Conservation (phyloP, 2,797 vertebrate species). For the Gallinago stenura region DNA sequence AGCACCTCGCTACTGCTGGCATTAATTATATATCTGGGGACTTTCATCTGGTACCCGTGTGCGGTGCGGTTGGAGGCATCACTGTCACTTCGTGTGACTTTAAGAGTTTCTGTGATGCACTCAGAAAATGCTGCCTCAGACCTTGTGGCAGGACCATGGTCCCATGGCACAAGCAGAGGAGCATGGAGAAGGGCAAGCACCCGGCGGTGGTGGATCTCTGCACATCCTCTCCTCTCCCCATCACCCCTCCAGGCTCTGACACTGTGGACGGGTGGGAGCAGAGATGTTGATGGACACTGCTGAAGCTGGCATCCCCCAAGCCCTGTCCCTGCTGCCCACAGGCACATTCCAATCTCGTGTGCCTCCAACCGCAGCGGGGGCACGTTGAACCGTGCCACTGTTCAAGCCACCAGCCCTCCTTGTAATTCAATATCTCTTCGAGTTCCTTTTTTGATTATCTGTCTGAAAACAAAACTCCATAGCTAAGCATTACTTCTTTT, state of each 20-base stretch:
- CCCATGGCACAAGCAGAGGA: rapidly evolving
- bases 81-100: neutral
- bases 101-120: neutral
- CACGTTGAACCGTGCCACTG: rapidly evolving
- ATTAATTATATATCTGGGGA: neutral
- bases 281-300: neutral
- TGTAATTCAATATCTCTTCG: constrained; percentile 21
- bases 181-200: neutral
- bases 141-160: neutral
- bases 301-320: neutral
- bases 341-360: neutral
- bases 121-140: neutral
- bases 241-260: neutral
- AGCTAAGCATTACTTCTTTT: constrained; percentile 62
- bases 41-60: neutral
- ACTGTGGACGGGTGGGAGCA: neutral
- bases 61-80: rapidly evolving
- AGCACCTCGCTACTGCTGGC: neutral
- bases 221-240: neutral
- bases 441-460: constrained; percentile 63
- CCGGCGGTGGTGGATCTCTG: rapidly evolving
- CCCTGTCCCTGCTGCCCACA: neutral
- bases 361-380: neutral
- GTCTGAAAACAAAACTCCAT: constrained; percentile 55
- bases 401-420: neutral